Conservation (phyloP, 2,888 invertebrate species). For the Eupithecia dodoneata region DNA sequence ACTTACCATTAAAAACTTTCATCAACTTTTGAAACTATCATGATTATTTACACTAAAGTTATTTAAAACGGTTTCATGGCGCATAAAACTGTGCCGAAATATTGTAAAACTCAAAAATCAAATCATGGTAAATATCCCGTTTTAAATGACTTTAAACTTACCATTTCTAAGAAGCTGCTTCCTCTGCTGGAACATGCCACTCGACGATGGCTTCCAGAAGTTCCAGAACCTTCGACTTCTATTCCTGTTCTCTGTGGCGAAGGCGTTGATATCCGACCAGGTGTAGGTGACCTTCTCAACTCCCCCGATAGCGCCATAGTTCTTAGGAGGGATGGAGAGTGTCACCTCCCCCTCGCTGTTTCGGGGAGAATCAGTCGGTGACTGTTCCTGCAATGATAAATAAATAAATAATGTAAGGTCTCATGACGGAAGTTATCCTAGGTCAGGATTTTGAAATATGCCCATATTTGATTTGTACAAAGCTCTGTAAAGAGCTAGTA, state of each 20-base stretch:
- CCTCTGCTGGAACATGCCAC: conserved; percentile 78
- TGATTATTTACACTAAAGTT: too few relatives aligned
- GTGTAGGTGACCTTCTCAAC: conserved; percentile 87
- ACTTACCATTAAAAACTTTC: too few relatives aligned
- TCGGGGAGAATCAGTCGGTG: conserved; percentile 65
- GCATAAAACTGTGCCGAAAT: too few relatives aligned
- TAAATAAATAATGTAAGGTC: neutral
- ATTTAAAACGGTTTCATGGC: too few relatives aligned
- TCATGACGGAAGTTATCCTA: neutral
- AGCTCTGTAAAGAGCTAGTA: too few relatives aligned
- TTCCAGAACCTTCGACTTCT: conserved; percentile 75
- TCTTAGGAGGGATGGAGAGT: conserved; percentile 60
- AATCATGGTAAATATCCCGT: too few relatives aligned
- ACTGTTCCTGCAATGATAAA: conserved; percentile 54
- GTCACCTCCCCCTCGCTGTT: conserved; percentile 67
- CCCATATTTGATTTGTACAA: neutral
- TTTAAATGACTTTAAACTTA: conserved; percentile 51
- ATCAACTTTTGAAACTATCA: too few relatives aligned
- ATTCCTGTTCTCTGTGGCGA: conserved; percentile 84
- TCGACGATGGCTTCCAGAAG: conserved; percentile 70
- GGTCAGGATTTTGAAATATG: neutral
- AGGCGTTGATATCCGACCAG: conserved; percentile 92
- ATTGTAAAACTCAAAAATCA: too few relatives aligned
- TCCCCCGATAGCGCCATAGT: conserved; percentile 74
- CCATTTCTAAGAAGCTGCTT: conserved; percentile 91